These are phyloP conservation scores for Prosopocoilus inquinatus DNA, from an alignment of 2,888 invertebrate species.

Conservation along the genomic window DNA sequence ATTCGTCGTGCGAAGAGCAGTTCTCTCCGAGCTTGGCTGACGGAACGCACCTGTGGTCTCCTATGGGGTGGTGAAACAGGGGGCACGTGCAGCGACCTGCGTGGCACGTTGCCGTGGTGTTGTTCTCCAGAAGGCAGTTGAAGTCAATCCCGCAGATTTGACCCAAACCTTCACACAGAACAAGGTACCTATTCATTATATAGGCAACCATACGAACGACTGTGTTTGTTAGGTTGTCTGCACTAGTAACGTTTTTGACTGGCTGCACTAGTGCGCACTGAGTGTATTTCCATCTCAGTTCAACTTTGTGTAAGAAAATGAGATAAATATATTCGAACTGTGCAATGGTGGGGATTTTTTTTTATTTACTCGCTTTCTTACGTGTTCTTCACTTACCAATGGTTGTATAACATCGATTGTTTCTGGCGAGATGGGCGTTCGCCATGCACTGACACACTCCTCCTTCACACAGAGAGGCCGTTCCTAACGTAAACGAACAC, in stretches of 20 bases:
- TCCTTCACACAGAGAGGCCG: conserved; percentile 34
- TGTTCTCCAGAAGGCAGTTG: conserved; percentile 40
- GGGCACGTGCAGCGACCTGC: conserved; percentile 42
- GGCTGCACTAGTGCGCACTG: no score
- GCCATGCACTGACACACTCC: conserved; percentile 37
- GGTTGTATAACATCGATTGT: conserved; percentile 38
- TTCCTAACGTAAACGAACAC: conserved; percentile 38
- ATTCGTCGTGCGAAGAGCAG: conserved; percentile 41
- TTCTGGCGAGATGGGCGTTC: conserved; percentile 34
- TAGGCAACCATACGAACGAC: no score
- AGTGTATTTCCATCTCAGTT: no score
- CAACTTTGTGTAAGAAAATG: no score
- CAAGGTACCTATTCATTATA: no score
- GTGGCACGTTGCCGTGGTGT: conserved; percentile 38
- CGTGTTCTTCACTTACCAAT: conserved; percentile 33
- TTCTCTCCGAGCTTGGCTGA: conserved; percentile 35
- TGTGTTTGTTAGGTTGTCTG: no score
- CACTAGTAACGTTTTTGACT: no score
- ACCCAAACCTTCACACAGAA: conserved; percentile 41
- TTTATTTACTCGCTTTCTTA: conserved; percentile 1
- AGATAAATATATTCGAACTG: no score
- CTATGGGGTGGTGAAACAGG: conserved; percentile 32
- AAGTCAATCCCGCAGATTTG: conserved; percentile 38
- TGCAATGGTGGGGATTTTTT: conserved; percentile 18
- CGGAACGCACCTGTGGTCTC: conserved; percentile 36